Evolutionary conservation across 2,888 invertebrate genomes (phyloP), one percentile per base, ranked within the genome.

Genomic region (Volucella inanis): DNA sequence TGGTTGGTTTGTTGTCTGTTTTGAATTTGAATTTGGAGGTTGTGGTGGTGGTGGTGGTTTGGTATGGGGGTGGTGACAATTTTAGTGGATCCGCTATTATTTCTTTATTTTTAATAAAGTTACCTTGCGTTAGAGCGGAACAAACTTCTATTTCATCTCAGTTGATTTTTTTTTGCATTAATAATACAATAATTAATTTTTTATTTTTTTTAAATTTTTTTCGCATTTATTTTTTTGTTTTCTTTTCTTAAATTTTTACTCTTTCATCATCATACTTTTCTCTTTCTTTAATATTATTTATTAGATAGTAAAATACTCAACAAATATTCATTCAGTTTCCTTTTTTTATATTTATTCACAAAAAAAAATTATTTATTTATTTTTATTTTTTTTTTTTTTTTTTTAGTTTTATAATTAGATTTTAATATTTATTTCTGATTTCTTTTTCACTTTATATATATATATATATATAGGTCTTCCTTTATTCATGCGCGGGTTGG

Each of bases 301-400:
- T 84, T 81, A 84, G 75, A 88, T 89, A 88, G 87, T 89, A 90
- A 91, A 91, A 91, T 91, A 91, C 89, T 91, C 90, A 91, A 91
- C 91, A 91, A 91, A 91, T 90, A 89, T 90, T 88, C 76, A 76
- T 84, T 87, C 83, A 82, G 68, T 82, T 87, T 81, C 75, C 57
- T 62, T 71, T 75, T 79, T 65, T 57, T 43, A 55, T 59, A 45
- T 65, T 77, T 83, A 87, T 78, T 81, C 79, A 83, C 78, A 86
- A 86, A 87, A 74, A 75, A 75, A n/a, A n/a, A n/a, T n/a, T n/a
- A n/a, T n/a, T n/a, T n/a, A n/a, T n/a, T n/a, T n/a, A n/a, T n/a
- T n/a, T n/a, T 64, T 54, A 50, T 39, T 1, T 71, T 45, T 70
- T 62, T 62, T 50, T 70, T 39, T 1, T 76, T 45, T 65, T 67